Percentiles rank a stretch among this genome's conserved stretches.
Conservation (phyloP, 2,888 invertebrate genomes). For the Eledona agricola region DNA sequence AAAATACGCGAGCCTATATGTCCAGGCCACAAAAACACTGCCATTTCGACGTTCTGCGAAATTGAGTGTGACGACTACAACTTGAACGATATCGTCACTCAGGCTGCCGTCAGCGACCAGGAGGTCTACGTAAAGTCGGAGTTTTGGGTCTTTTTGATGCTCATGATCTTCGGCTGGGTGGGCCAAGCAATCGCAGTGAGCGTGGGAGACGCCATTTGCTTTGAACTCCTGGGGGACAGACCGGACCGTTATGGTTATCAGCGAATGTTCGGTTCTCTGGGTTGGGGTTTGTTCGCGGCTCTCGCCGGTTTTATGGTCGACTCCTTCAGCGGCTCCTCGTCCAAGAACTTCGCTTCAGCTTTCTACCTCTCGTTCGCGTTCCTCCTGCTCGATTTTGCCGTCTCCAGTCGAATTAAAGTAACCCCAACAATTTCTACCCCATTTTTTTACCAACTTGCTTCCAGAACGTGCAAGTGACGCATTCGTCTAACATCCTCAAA, state of each 20-base stretch:
- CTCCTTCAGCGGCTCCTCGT: constrained; percentile 68
- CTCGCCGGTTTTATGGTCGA: constrained; percentile 83
- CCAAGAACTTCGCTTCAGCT: constrained; percentile 81
- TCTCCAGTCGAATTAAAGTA: constrained; percentile 73
- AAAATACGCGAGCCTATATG: constrained; percentile 46
- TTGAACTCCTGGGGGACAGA: constrained; percentile 78
- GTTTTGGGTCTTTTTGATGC: constrained; percentile 81
- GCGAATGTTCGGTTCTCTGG: constrained; percentile 87
- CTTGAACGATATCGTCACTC: constrained; percentile 64
- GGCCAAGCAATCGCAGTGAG: constrained; percentile 88
- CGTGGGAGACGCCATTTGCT: constrained; percentile 89
- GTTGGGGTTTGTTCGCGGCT: constrained; percentile 83
- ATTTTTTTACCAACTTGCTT: constrained; percentile 3
- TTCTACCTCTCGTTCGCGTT: constrained; percentile 79
- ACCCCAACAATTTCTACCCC: constrained; percentile 34
- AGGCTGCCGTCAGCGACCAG: constrained; percentile 57
- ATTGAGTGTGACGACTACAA: constrained; percentile 51
- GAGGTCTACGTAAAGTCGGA: constrained; percentile 65
- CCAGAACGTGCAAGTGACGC: constrained; percentile 71
- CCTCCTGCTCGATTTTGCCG: constrained; percentile 72
- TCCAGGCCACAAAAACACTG: constrained; percentile 33
- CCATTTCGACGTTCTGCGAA: constrained; percentile 45
- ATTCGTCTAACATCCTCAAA: constrained; percentile 72
- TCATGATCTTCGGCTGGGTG: constrained; percentile 82
- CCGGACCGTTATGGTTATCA: constrained; percentile 86